Conservation (phyloP, 2,113 vertebrate species). For the Otocyon megalotis region DNA sequence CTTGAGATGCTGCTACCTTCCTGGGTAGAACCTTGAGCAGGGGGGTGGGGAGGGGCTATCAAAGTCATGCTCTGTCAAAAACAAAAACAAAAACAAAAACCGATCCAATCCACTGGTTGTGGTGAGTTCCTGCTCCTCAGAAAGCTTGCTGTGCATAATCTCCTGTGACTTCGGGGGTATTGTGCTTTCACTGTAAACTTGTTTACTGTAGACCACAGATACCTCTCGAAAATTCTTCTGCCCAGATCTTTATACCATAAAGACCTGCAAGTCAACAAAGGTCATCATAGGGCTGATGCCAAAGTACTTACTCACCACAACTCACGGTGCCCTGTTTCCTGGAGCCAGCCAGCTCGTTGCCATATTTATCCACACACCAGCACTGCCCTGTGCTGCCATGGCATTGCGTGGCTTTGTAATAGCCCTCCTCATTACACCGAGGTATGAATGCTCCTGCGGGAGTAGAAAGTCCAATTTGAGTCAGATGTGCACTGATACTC, state of each 20-base stretch:
- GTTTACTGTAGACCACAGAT: background rate
- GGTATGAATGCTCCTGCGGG: slow-evolving; percentile 93
- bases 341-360: slow-evolving; percentile 96
- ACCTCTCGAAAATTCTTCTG: background rate
- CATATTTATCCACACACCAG: slow-evolving; percentile 98
- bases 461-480: background rate
- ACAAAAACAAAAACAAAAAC: too few relatives aligned
- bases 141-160: background rate
- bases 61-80: background rate
- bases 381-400: slow-evolving; percentile 96
- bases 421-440: slow-evolving; percentile 96
- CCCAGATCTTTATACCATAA: background rate
- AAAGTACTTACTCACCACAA: slow-evolving; percentile 91
- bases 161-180: background rate
- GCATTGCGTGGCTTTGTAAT: slow-evolving; percentile 97
- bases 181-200: fast-evolving
- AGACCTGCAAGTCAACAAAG: fast-evolving
- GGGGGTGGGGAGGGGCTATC: background rate
- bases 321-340: slow-evolving; percentile 95
- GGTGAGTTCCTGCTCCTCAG: background rate
- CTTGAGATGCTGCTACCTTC: background rate
- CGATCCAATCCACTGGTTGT: fast-evolving
- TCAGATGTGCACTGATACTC: background rate
- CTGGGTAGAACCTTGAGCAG: background rate
- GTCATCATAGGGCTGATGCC: fast-evolving